Base-by-base conservation (phyloP, 2,113 vertebrate genomes). In the Cromileptes altivelis region DNA sequence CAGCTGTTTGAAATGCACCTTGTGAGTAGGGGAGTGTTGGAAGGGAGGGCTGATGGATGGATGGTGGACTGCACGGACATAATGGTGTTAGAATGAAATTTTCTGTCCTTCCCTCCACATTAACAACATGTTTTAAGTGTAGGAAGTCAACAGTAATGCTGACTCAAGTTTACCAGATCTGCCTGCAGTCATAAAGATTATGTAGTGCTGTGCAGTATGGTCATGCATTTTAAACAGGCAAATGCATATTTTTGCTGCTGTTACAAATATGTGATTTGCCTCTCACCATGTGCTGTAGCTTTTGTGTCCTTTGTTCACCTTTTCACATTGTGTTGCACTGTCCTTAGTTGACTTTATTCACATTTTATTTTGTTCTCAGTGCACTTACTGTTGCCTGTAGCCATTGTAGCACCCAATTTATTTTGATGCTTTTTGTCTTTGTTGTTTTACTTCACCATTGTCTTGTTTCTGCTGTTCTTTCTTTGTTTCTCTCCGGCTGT, bases 291-390 rank as follows among this genome's bases (percentile, higher is more conserved):
- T 64, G 10, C 40, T 78, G 30, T 27, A 40, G 33, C 70, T 30
- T 53, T 75, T 57, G 52, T 63, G 65, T 73, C 10, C 2, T 15
- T 64, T 68, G 55, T 2, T 88, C 75, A 79, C 23, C 27, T 88
- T 33, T 70, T 21, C 63, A 53, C 73, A 55, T 77, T 89, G 18
- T 84, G n/a, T 33, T 47, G 5, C 33, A 17, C 30, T 70, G 70
- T 70, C 67, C 17, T 56, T 21, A 40, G 65, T 78, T 75, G 82
- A 93, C 55, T 40, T 80, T 40, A 82, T 91, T 75, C 50, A 86
- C 81, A 82, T 88, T 92, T 93, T 86, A 91, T 80, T 75, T 81
- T 92, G 89, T 83, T 90, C 82, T 88, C 33, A 85, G 87, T 90
- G 93, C 81, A 78, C 68, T 70, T 21, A 17, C 33, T 77, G 23